Conservation (phyloP, 2,113 vertebrate genomes). For the Sminthopsis crassicaudata region DNA sequence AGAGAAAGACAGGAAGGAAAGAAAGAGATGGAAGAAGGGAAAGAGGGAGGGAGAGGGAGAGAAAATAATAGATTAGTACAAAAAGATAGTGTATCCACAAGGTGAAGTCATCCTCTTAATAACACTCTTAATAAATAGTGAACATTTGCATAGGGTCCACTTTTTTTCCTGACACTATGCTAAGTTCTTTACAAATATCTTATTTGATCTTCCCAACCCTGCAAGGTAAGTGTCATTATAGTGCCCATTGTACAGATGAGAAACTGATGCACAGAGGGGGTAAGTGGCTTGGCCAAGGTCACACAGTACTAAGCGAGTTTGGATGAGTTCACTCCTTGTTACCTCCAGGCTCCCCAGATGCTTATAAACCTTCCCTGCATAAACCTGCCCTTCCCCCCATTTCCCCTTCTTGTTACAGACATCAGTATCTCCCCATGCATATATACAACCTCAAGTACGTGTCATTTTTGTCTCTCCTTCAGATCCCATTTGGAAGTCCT, state of each 20-base stretch:
- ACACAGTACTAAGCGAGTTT: neutral
- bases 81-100: neutral
- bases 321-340: neutral
- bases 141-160: neutral
- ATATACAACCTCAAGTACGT: neutral
- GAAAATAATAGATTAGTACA: too few relatives aligned
- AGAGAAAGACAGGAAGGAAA: too few relatives aligned
- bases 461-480: neutral
- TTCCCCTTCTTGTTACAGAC: neutral
- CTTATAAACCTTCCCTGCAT: neutral
- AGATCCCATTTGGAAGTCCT: neutral
- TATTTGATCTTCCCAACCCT: too few relatives aligned
- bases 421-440: neutral
- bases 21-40: too few relatives aligned
- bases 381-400: neutral
- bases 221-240: too few relatives aligned
- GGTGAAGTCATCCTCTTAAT: neutral
- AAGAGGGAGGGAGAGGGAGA: too few relatives aligned
- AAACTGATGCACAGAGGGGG: neutral
- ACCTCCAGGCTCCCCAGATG: neutral
- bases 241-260: too few relatives aligned
- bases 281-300: neutral
- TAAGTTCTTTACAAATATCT: neutral
- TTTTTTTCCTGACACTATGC: neutral
- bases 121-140: neutral